Conservation (phyloP, 1,140 invertebrate genomes). For the Marisa cornuarietis region DNA sequence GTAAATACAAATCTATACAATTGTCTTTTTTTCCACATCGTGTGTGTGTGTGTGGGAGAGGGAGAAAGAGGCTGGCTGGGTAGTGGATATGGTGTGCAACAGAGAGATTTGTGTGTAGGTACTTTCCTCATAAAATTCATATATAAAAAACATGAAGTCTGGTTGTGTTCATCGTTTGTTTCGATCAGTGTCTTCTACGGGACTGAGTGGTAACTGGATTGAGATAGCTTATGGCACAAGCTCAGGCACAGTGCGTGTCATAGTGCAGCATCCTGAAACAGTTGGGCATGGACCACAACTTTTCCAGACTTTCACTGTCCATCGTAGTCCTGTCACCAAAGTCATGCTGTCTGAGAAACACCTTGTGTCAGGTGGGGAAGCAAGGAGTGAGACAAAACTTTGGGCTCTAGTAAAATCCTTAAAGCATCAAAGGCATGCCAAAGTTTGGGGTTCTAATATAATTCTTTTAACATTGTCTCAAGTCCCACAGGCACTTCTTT, state of each 20-base stretch:
- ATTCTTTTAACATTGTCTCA: too few relatives aligned
- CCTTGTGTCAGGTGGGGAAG: conserved; percentile 78
- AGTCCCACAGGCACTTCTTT: too few relatives aligned
- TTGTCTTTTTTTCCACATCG: background rate
- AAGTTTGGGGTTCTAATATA: too few relatives aligned
- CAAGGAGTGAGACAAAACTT: background rate
- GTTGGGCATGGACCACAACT: conserved; percentile 95
- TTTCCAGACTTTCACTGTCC: conserved; percentile 98
- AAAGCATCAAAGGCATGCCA: too few relatives aligned
- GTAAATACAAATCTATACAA: conserved; percentile 67
- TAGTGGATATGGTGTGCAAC: too few relatives aligned
- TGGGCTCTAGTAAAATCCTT: background rate
- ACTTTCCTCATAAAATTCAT: conserved; percentile 69
- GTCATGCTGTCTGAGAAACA: conserved; percentile 93
- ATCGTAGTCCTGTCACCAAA: conserved; percentile 94
- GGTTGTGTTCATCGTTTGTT: background rate
- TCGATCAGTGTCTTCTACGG: conserved; percentile 66
- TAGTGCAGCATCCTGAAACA: conserved; percentile 98
- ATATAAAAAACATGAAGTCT: conserved; percentile 77
- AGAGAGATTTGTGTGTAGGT: background rate
- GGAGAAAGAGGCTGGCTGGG: too few relatives aligned
- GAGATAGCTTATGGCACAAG: conserved; percentile 99
- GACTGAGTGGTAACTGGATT: conserved; percentile 97
- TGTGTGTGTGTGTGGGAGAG: background rate
- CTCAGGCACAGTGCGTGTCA: conserved; percentile 93